Evolutionary conservation across 2,797 vertebrate genomes (phyloP).

Genomic region (Sebastes baramenuke): DNA sequence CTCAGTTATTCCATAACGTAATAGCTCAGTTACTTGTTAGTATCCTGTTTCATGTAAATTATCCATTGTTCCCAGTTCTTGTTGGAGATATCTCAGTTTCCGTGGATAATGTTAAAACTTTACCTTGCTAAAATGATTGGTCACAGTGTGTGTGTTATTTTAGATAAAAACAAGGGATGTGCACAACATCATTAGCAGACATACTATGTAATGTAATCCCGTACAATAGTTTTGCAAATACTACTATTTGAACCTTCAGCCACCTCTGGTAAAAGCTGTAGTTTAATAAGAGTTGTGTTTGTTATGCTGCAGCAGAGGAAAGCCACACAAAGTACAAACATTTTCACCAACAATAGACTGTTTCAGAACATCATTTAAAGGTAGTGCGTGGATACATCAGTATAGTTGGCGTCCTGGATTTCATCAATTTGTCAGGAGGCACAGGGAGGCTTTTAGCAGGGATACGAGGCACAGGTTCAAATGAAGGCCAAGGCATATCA

Average conservation of each 20-base stretch:
- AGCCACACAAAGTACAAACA: background rate
- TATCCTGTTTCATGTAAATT: background rate
- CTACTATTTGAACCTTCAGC: background rate
- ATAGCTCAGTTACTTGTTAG: background rate
- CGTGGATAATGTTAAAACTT: background rate
- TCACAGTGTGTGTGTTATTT: background rate
- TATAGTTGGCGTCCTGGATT: background rate
- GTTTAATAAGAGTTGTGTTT: background rate
- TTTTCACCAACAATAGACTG: background rate
- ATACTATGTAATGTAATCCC: background rate
- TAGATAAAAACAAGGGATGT: background rate
- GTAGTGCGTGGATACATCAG: background rate
- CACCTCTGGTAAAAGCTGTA: background rate
- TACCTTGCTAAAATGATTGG: background rate
- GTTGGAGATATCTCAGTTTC: background rate
- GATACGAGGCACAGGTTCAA: background rate
- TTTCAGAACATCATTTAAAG: background rate
- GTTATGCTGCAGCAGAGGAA: background rate
- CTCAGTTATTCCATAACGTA: too few relatives aligned
- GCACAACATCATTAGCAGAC: background rate
- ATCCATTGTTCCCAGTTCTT: background rate
- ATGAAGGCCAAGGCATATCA: background rate
- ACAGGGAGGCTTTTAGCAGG: background rate
- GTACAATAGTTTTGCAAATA: background rate
- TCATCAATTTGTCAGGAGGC: background rate